A percentile compares a stretch with the other conserved stretches of the same genome.
These are phyloP conservation scores for Sinocyclocheilus anshuiensis DNA, from an alignment of 2,113 vertebrate genomes.

Conservation along the genomic window DNA sequence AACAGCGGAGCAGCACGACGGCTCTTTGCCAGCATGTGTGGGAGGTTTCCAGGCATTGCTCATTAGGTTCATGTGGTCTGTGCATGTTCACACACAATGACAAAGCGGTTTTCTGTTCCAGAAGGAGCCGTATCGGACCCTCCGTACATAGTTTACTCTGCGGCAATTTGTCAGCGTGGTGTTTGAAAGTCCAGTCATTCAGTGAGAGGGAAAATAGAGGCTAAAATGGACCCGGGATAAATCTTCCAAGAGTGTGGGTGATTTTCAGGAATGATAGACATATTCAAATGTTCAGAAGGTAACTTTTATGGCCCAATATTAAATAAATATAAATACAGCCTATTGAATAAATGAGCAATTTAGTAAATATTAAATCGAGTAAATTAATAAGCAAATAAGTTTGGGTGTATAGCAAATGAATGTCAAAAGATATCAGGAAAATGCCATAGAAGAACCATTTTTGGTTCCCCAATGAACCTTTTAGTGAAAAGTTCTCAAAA, in stretches of 20 bases:
- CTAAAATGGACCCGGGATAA: not conserved
- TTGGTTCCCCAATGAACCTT: too few relatives aligned
- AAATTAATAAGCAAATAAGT: too few relatives aligned
- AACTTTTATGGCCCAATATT: not conserved
- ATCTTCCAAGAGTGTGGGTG: not conserved
- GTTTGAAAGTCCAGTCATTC: slow-evolving; percentile 30
- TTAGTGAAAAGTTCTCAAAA: too few relatives aligned
- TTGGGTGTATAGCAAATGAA: not conserved
- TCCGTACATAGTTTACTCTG: slow-evolving; percentile 34
- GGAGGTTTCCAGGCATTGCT: slow-evolving; percentile 42
- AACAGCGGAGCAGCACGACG: slow-evolving; percentile 5
- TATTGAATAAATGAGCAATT: not conserved
- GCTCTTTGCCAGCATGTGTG: slow-evolving; percentile 28
- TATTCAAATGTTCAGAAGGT: not conserved
- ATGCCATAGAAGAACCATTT: too few relatives aligned
- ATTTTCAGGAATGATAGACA: not conserved
- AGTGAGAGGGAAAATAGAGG: slow-evolving; percentile 16
- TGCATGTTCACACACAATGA: slow-evolving; percentile 30
- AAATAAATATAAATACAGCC: not conserved
- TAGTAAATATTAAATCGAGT: too few relatives aligned
- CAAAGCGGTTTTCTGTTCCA: slow-evolving; percentile 41
- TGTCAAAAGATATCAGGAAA: not conserved
- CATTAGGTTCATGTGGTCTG: slow-evolving; percentile 33
- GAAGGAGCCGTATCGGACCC: not conserved
- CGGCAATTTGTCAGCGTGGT: not conserved